Evolutionary conservation across 2,113 vertebrate genomes (phyloP).

Genomic region (Ursus arctos): DNA sequence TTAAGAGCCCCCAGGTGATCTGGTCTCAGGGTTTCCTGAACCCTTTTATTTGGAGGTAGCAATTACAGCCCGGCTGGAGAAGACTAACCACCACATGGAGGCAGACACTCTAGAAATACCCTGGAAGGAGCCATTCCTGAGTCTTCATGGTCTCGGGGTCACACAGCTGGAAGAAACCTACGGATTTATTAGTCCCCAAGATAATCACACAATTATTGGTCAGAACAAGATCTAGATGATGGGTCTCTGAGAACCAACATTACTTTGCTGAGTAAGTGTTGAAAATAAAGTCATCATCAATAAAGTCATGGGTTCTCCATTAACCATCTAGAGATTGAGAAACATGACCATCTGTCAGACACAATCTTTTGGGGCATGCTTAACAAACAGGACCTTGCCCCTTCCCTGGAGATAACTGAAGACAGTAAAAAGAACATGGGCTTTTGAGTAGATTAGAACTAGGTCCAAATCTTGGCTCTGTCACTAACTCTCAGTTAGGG

Average conservation of each 20-base stretch:
- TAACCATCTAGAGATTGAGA: not conserved
- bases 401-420: not conserved
- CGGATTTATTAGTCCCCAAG: not conserved
- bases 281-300: constrained; percentile 32
- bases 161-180: not conserved
- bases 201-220: not conserved
- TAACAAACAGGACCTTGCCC: not conserved
- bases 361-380: not conserved
- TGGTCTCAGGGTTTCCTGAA: not conserved
- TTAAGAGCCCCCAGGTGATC: not conserved
- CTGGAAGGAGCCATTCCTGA: not conserved
- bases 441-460: not conserved
- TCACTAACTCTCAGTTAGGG: not conserved
- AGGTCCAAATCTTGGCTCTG: not conserved
- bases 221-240: not conserved
- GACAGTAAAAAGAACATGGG: not conserved
- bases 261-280: not conserved
- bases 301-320: not conserved
- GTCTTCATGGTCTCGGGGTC: not conserved
- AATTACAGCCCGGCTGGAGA: not conserved
- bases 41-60: not conserved
- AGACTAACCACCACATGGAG: not conserved
- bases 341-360: not conserved
- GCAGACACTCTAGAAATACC: not conserved
- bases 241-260: not conserved